phyloP scores from a whole-genome alignment of 2,888 invertebrate genomes.

The Xylota sylvarum region DNA sequence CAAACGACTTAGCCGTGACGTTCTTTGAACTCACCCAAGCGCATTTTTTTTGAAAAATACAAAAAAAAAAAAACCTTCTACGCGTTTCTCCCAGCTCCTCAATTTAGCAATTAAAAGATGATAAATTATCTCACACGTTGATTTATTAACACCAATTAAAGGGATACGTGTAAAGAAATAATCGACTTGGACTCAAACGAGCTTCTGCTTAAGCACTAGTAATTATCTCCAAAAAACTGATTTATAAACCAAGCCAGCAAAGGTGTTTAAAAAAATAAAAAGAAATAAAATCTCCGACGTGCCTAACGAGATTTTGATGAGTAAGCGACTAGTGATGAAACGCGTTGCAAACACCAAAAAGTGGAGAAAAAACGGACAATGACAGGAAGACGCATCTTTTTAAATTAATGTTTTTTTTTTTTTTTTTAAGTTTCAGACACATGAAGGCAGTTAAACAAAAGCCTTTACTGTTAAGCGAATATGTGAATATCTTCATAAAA shows the following conservation, averaged over 20 bases:
- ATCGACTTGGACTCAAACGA: slow-evolving; percentile 26
- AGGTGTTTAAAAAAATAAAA: slow-evolving; percentile 59
- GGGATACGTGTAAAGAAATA: slow-evolving; percentile 42
- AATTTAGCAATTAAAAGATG: slow-evolving; percentile 49
- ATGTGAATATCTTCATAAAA: too few species aligned
- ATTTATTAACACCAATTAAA: slow-evolving; percentile 62
- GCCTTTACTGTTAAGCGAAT: neutral
- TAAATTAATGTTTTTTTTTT: neutral
- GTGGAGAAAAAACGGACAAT: slow-evolving; percentile 17
- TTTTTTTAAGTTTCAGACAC: too few species aligned
- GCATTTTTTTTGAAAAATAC: too few species aligned
- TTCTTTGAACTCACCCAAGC: too few species aligned
- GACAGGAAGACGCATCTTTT: slow-evolving; percentile 24
- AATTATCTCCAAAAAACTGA: slow-evolving; percentile 63
- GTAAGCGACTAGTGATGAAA: slow-evolving; percentile 28
- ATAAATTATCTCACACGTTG: slow-evolving; percentile 57
- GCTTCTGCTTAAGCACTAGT: slow-evolving; percentile 44
- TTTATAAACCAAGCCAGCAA: slow-evolving; percentile 39
- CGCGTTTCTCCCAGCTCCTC: neutral
- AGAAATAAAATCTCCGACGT: slow-evolving; percentile 38
- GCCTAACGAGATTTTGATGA: slow-evolving; percentile 72
- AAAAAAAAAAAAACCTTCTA: neutral
- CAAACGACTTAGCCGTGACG: too few species aligned
- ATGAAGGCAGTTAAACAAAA: neutral
- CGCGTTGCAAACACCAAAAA: neutral